phyloP scores from a whole-genome alignment of 2,797 vertebrate genomes.

The Microctenopoma stevenorrisi region DNA sequence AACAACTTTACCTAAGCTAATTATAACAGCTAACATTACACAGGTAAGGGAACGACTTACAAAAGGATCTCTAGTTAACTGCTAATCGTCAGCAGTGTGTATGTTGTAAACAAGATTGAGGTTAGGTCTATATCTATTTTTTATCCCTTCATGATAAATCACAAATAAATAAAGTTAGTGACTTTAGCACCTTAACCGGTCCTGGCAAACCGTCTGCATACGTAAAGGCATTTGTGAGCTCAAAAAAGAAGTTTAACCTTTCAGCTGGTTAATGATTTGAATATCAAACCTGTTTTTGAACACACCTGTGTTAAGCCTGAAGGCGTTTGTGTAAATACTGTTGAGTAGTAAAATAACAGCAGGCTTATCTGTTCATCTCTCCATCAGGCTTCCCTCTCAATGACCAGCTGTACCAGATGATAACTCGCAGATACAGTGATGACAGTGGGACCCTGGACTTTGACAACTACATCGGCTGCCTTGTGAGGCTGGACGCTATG shows the following conservation, averaged over 20 bases:
- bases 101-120: no score
- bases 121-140: neutral
- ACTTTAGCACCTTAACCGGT: neutral
- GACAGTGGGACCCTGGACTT: slow-evolving; percentile 91
- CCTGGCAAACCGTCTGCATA: neutral
- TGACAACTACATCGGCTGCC: slow-evolving; percentile 94
- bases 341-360: neutral
- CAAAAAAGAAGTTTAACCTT: neutral
- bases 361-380: slow-evolving; percentile 1
- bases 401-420: slow-evolving; percentile 83
- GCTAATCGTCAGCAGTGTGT: no score
- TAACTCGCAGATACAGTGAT: slow-evolving; percentile 88
- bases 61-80: neutral
- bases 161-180: no score
- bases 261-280: slow-evolving; percentile 13
- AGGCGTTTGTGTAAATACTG: neutral
- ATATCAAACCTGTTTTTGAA: slow-evolving; percentile 4
- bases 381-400: slow-evolving; percentile 88
- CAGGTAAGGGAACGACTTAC: neutral
- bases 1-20: neutral
- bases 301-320: slow-evolving; percentile 1
- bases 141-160: no score
- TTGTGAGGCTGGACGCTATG: slow-evolving; percentile 96
- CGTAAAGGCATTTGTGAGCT: neutral
- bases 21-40: neutral